phyloP scores from a whole-genome alignment of 64 coral and sea anemone species.

The Montipora efflorescens region DNA sequence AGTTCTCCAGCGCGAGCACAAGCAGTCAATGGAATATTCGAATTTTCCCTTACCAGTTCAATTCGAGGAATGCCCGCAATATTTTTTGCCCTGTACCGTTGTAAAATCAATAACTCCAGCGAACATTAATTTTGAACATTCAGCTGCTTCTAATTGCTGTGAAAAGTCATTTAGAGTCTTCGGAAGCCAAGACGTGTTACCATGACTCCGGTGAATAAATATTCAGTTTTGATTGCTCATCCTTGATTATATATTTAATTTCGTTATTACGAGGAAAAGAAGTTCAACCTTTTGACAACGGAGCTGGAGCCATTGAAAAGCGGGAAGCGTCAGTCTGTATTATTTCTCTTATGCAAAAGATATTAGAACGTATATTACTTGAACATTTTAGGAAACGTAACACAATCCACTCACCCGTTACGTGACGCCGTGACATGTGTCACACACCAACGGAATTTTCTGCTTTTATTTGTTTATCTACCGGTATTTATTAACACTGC shows the following conservation, averaged over 20 bases:
- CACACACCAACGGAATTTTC: no score
- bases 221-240: slow-evolving; percentile 9
- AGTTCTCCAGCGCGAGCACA: slow-evolving; percentile 8
- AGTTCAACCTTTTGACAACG: no score
- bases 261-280: no score
- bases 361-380: no score
- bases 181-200: slow-evolving; percentile 4
- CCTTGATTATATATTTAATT: background rate
- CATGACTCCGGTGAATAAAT: slow-evolving; percentile 43
- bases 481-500: no score
- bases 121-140: background rate
- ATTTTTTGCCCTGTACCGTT: slow-evolving; percentile 4
- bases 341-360: no score
- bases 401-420: no score
- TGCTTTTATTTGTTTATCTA: no score
- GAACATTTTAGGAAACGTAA: no score
- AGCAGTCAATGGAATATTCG: background rate
- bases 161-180: slow-evolving; percentile 10
- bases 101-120: slow-evolving; percentile 12
- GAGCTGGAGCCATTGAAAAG: no score
- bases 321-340: no score
- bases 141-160: slow-evolving; percentile 37
- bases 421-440: no score
- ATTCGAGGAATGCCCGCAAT: background rate
- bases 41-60: background rate